phyloP scores from a whole-genome alignment of 2,797 vertebrate species.

The Ctenosaura bakeri region DNA sequence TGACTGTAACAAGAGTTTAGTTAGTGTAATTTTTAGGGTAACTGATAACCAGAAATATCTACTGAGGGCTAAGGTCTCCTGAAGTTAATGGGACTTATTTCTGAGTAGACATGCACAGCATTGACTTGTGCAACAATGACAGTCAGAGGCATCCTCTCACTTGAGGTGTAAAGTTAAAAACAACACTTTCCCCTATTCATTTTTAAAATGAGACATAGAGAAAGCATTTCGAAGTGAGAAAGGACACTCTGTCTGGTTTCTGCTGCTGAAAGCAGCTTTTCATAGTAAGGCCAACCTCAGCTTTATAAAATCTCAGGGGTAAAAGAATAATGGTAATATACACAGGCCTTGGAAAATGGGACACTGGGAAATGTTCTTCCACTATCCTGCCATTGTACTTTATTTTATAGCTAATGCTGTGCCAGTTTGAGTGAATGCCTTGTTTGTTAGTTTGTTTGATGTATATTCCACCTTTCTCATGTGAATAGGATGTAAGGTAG shows the following conservation, averaged over 20 bases:
- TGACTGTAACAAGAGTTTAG: background rate
- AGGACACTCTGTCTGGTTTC: background rate
- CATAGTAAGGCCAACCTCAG: background rate
- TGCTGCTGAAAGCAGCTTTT: constrained; percentile 14
- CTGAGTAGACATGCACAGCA: background rate
- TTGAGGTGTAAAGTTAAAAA: constrained; percentile 15
- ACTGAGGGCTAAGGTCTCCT: background rate
- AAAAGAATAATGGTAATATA: background rate
- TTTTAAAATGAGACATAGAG: background rate
- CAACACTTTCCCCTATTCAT: background rate
- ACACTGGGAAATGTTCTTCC: background rate
- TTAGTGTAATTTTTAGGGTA: background rate
- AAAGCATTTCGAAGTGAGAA: background rate
- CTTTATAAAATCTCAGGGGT: background rate
- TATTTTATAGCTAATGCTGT: background rate
- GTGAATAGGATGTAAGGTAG: background rate
- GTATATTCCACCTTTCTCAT: background rate
- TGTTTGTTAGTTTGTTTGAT: constrained; percentile 8
- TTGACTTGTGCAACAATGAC: background rate
- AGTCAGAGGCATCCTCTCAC: background rate
- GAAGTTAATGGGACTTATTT: background rate
- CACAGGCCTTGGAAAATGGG: background rate
- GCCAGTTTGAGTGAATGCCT: background rate
- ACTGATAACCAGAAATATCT: background rate
- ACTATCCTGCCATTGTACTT: background rate